These are phyloP conservation scores for Paratilapia polleni DNA, from an alignment of 2,113 vertebrate genomes.

Conservation along the genomic window DNA sequence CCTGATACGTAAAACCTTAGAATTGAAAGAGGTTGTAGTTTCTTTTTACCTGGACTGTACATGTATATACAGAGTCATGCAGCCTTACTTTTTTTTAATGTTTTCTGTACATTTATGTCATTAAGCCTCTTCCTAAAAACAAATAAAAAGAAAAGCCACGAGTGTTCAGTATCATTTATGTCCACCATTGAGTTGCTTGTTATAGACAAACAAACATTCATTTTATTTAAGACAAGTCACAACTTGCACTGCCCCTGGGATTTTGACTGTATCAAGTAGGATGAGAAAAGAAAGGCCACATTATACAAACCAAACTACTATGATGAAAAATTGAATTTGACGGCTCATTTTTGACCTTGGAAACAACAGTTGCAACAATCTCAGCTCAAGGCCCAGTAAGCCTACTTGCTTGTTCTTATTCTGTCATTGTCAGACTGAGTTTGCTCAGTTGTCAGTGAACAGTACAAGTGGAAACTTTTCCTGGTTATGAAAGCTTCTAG, in stretches of 20 bases:
- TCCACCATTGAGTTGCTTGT: background rate
- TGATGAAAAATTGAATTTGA: background rate
- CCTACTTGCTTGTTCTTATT: background rate
- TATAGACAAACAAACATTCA: background rate
- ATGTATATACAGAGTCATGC: background rate
- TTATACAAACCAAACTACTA: background rate
- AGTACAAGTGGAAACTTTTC: background rate
- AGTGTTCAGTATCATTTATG: background rate
- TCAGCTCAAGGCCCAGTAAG: background rate
- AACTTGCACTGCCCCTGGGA: background rate
- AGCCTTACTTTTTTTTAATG: background rate
- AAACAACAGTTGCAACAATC: background rate
- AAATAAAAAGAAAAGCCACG: background rate
- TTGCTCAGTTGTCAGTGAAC: background rate
- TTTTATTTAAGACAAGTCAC: background rate
- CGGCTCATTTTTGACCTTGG: background rate
- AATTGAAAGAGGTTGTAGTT: background rate
- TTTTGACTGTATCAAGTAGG: background rate
- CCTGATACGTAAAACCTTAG: background rate
- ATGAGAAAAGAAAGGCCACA: background rate
- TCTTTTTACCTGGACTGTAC: background rate
- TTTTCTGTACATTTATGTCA: background rate
- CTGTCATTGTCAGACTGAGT: background rate
- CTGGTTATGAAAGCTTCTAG: background rate
- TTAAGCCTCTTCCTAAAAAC: background rate